Evolutionary conservation across 1,140 invertebrate genomes (phyloP), one percentile per base, ranked within the genome.

Genomic region (Scylla paramamosain): DNA sequence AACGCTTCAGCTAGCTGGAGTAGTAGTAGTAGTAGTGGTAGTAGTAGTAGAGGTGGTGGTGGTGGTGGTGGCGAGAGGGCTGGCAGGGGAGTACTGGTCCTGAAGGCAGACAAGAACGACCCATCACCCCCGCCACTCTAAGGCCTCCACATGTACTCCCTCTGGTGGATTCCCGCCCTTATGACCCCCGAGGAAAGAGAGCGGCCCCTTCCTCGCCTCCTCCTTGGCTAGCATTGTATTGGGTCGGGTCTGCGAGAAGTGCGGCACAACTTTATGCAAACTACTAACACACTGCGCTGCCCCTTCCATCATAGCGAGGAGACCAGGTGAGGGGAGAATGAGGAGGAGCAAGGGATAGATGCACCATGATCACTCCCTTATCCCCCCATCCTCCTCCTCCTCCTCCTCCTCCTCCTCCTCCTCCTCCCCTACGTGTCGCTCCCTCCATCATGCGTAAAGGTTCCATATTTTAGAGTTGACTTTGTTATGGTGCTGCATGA

Each of bases 21-120:
- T 77, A n/a, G 67, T 77, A 77, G 67, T 77, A 3, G 67, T 77
- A 77, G 67, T 77, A 77, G 67, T 77, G n/a, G 67, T 77, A n/a
- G 67, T n/a, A n/a, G 67, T 77, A n/a, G 67, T n/a, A n/a, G 16
- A 16, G n/a, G 67, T 77, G n/a, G 67, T 77, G 20, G 52, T 59
- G 20, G 52, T 59, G 52, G 52, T 59, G 52, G 20, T 59, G 52
- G 39, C 39, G 39, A 59, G 52, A 59, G 16, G 52, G 10, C 12
- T 8, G 16, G 10, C 10, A 59, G 52, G 67, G 67, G 67, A 12
- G 20, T n/a, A 77, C 67, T 7, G 20, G 52, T 77, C 16, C 67
- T n/a, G 12, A 25, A n/a, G 12, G 20, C 25, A 7, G n/a, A 12
- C 10, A 77, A 77, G 20, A 77, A 77, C 67, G 67, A 1, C 16